Evolutionary conservation across 2,113 vertebrate species (phyloP).

Genomic region (Actenoides lindsayi): DNA sequence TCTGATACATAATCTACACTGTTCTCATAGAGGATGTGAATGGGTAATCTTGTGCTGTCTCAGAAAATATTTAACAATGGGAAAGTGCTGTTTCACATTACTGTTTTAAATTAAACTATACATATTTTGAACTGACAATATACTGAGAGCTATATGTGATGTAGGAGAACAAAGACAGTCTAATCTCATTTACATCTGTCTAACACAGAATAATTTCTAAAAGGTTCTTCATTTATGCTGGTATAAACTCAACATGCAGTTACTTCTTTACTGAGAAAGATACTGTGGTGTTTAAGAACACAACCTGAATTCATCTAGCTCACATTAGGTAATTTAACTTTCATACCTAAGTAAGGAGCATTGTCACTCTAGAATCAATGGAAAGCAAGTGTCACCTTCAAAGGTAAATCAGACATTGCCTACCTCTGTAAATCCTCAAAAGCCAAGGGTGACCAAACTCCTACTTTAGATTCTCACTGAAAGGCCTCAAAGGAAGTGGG

Average conservation of each 20-base stretch:
- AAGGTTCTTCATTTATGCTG: neutral
- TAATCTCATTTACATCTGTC: neutral
- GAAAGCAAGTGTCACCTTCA: neutral
- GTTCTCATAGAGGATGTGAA: neutral
- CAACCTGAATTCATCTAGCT: neutral
- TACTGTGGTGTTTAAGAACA: neutral
- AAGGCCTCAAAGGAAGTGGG: neutral
- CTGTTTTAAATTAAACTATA: constrained; percentile 23
- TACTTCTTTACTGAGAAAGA: neutral
- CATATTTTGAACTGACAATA: neutral
- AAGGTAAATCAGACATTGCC: neutral
- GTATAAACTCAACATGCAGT: neutral
- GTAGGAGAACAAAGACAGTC: neutral
- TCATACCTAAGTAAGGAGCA: neutral
- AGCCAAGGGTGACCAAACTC: neutral
- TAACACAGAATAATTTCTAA: neutral
- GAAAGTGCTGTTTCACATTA: neutral
- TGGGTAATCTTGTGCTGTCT: neutral
- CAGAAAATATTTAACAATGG: neutral
- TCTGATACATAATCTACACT: neutral
- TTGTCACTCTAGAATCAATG: neutral
- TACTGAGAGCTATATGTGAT: neutral
- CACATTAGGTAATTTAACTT: neutral
- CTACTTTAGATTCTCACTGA: neutral
- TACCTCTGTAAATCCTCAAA: neutral